Conservation (phyloP, 2,888 invertebrate genomes). For the Synergus japonicus region DNA sequence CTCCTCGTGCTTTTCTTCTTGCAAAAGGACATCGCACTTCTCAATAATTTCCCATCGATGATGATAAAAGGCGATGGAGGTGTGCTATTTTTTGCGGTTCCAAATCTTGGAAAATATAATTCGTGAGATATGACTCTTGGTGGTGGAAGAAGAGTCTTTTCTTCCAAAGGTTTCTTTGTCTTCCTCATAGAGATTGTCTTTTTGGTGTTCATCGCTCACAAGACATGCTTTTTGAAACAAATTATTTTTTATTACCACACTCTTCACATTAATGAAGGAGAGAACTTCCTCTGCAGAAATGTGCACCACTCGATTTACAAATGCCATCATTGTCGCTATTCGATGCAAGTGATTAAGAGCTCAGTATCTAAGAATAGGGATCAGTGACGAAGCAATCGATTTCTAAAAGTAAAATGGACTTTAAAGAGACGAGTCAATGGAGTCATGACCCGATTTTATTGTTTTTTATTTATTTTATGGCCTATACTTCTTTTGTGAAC, state of each 20-base stretch:
- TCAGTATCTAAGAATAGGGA: constrained; percentile 38
- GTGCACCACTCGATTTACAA: constrained; percentile 36
- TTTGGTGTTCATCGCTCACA: constrained; percentile 27
- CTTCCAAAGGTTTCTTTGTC: not conserved
- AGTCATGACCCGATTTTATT: constrained; percentile 29
- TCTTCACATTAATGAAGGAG: constrained; percentile 27
- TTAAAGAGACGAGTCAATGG: constrained; percentile 19
- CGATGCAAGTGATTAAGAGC: constrained; percentile 41
- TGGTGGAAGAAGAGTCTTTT: constrained; percentile 12
- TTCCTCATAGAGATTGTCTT: constrained; percentile 9
- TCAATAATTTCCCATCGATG: constrained; percentile 30
- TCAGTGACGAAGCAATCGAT: constrained; percentile 39
- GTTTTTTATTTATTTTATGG: constrained; percentile 31
- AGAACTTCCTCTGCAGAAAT: constrained; percentile 28
- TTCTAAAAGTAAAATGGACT: constrained; percentile 36
- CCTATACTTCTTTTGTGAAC: constrained; percentile 37
- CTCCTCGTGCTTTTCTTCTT: constrained; percentile 23
- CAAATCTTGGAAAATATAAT: constrained; percentile 38
- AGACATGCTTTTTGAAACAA: not conserved
- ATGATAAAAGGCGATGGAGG: constrained; percentile 32
- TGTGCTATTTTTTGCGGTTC: constrained; percentile 10
- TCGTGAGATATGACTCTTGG: constrained; percentile 37
- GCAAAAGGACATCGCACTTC: constrained; percentile 33
- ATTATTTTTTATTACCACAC: not conserved
- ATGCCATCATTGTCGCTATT: constrained; percentile 39